These are phyloP conservation scores for Austrolebias charrua DNA, from an alignment of 2,797 vertebrate species.

Conservation along the genomic window DNA sequence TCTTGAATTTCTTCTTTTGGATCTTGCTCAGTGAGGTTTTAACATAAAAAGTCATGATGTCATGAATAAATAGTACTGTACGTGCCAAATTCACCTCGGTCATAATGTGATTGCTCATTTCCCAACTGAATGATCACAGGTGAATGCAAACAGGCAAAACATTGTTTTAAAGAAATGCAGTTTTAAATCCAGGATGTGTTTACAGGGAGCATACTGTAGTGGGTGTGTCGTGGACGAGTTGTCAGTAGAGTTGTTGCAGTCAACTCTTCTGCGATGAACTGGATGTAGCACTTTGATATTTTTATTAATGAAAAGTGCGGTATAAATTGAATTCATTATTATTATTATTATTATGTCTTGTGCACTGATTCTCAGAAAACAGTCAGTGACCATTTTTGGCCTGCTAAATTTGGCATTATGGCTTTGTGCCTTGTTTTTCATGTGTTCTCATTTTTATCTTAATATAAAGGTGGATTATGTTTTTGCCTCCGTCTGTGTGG, in stretches of 20 bases:
- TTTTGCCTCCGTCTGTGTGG: too few species aligned
- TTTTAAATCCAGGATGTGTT: constrained; percentile 29
- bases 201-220: constrained; percentile 16
- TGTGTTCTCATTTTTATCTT: too few species aligned
- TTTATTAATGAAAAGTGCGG: too few species aligned
- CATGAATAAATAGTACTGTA: neutral
- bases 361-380: too few species aligned
- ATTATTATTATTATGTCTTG: too few species aligned
- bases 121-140: constrained; percentile 12
- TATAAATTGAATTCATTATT: too few species aligned
- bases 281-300: too few species aligned
- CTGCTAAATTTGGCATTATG: too few species aligned
- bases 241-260: neutral
- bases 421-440: too few species aligned
- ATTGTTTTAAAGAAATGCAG: constrained; percentile 1
- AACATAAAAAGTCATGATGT: constrained; percentile 8
- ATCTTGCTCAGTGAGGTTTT: neutral
- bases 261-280: too few species aligned
- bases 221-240: constrained; percentile 24
- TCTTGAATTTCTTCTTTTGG: neutral
- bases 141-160: constrained; percentile 5
- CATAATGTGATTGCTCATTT: neutral
- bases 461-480: too few species aligned
- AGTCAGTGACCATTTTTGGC: too few species aligned
- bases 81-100: neutral